phyloP scores from a whole-genome alignment of 2,113 vertebrate genomes.

The Mungos mungo region DNA sequence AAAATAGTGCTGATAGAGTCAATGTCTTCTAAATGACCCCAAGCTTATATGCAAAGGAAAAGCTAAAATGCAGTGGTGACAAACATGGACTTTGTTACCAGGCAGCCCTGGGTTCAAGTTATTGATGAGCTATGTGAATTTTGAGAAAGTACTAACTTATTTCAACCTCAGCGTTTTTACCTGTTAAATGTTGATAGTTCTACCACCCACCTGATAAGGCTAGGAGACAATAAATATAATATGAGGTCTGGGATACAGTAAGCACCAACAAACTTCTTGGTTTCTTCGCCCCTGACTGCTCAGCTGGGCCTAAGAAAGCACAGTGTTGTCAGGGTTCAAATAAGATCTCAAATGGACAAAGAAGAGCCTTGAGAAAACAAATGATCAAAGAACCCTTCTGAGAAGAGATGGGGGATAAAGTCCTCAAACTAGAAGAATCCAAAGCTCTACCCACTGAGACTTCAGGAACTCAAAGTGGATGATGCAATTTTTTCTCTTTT shows the following conservation, averaged over 20 bases:
- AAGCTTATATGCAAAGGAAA: background rate
- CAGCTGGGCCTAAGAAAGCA: background rate
- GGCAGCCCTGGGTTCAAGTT: background rate
- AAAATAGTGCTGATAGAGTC: background rate
- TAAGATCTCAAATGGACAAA: background rate
- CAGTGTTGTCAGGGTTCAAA: background rate
- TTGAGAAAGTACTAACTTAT: background rate
- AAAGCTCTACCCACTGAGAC: background rate
- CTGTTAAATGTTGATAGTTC: background rate
- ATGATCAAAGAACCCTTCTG: background rate
- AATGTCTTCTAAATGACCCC: background rate
- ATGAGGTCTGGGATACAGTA: background rate
- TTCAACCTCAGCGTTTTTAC: background rate
- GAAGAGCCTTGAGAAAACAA: background rate
- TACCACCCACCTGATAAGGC: background rate
- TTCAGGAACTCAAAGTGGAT: background rate
- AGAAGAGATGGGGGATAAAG: background rate
- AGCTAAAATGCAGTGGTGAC: background rate
- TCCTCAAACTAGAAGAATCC: background rate
- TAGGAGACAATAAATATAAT: background rate
- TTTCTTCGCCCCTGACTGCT: background rate
- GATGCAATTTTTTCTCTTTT: background rate
- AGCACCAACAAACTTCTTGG: background rate
- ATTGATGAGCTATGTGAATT: background rate
- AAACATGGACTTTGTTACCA: background rate